A percentile compares a stretch with the other conserved stretches of the same genome.
Evolutionary conservation across 2,797 vertebrate genomes (phyloP).

Genomic region (Chrysocyon brachyurus): DNA sequence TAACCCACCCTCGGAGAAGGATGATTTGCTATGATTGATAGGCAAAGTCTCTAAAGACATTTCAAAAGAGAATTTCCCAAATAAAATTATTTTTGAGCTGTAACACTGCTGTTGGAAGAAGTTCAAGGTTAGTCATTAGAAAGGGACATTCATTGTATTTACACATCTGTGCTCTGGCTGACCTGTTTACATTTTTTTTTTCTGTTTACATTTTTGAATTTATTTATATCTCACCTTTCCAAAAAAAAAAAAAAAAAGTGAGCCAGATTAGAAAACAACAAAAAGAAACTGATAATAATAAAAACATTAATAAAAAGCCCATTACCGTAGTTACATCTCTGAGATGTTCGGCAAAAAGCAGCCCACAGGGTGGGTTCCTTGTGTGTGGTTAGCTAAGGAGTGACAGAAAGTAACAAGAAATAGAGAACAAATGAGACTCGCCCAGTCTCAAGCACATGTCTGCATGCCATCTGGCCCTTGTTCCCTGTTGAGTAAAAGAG

Average conservation of each 20-base stretch:
- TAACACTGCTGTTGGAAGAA: conserved; percentile 62
- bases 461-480: conserved; percentile 83
- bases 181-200: conserved; percentile 58
- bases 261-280: conserved; percentile 67
- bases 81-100: conserved; percentile 75
- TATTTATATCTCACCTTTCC: conserved; percentile 75
- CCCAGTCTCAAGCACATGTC: conserved; percentile 80
- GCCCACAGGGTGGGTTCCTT: conserved; percentile 78
- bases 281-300: conserved; percentile 66
- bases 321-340: conserved; percentile 69
- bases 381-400: conserved; percentile 80
- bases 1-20: conserved; percentile 35
- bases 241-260: not conserved
- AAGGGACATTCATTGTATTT: conserved; percentile 56
- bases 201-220: conserved; percentile 68
- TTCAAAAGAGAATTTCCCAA: conserved; percentile 70
- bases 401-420: conserved; percentile 82
- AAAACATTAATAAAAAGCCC: conserved; percentile 72
- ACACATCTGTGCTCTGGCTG: conserved; percentile 69
- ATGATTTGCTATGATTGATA: conserved; percentile 61
- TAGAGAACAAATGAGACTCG: conserved; percentile 80
- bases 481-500: conserved; percentile 82
- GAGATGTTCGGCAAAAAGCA: conserved; percentile 67
- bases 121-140: conserved; percentile 67
- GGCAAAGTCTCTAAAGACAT: conserved; percentile 64